Evolutionary conservation across 2,113 vertebrate species (phyloP), one percentile per base, ranked within the genome.

Genomic region (Petrocephalus microphthalmus): DNA sequence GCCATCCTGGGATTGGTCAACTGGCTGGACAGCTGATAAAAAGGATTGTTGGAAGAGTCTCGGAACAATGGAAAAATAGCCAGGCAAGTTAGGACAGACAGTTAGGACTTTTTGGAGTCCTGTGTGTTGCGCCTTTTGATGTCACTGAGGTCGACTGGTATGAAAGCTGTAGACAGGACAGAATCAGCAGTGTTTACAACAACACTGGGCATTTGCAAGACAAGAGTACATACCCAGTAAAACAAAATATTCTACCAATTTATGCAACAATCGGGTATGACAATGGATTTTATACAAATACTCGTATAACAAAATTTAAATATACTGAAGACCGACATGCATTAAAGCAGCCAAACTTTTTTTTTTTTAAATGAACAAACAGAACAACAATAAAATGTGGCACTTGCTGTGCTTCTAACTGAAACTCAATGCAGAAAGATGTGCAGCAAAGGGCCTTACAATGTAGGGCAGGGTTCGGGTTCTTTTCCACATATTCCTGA

Each of bases 401-500:
- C 3, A 20, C 10, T 52, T 8, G 20, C 2, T 78, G 81, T 25
- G 25, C 22, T 33, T 51, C 33, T 85, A 25, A 25, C 2, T 53
- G 84, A 51, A 33, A 52, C 7, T 19, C 53, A 57, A 47, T 19
- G n/a, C 86, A 17, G 4, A 71, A 49, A 53, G 3, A 53, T 5
- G 5, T 33, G 13, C 29, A 53, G n/a, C n/a, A 29, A 49, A 49
- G 2, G 25, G 51, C 95, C 97, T 97, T 94, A 99, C 98, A 97
- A 95, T 97, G 97, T 87, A 99, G 94, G 92, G 96, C 97, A 74
- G 98, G 97, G 91, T 99, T 99, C 74, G 97, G 97, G 93, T 95
- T 97, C 95, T 99, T 99, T 94, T 99, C 98, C 94, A 99, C 97
- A 47, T 99, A 99, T 89, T 99, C 97, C 91, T 99, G 97, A 91